Evolutionary conservation across 1,140 invertebrate species (phyloP), one percentile per base, ranked within the genome.

Genomic region (Halyomorpha halys): DNA sequence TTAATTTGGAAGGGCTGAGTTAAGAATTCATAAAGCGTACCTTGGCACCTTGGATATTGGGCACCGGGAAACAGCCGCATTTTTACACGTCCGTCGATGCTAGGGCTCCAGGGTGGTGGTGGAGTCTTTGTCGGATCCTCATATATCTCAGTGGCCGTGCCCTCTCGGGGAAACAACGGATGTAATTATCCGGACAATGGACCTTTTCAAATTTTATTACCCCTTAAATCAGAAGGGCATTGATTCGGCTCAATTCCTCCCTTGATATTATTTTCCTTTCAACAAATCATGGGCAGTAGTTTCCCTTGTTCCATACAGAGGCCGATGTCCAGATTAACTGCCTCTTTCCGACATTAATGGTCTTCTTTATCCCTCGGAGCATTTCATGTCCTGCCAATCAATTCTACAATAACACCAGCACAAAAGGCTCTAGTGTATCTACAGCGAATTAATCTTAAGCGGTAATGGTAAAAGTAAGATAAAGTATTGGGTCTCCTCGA

Each of bases 121-220:
- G 23, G 27, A 25, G 23, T 56, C 34, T 39, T 39, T 39, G 34
- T 39, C 4, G 34, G 34, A 39, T 39, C 34, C 34, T 39, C 34
- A 56, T 56, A 56, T 56, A 56, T 56, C 53, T 56, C 11, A 19
- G 18, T 21, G 23, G 11, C 23, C 18, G 23, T 15, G 23, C 23
- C 23, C 23, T 23, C 53, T 19, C 19, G 15, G 19, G 23, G 53
- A 39, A 56, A 56, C 53, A 56, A 56, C 18, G 53, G 53, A 56
- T 56, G 53, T 56, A 56, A 56, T 56, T 56, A 56, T 56, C 53
- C 53, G 53, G 19, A 56, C 53, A 56, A 56, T 23, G 23, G 53
- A 56, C 53, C 53, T 56, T 56, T 56, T 56, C 53, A 56, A 56
- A 56, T 56, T 56, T 56, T 56, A 56, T 56, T 56, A 56, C 53